Base-by-base conservation (phyloP, 2,113 vertebrate genomes). In the Anser cygnoides region DNA sequence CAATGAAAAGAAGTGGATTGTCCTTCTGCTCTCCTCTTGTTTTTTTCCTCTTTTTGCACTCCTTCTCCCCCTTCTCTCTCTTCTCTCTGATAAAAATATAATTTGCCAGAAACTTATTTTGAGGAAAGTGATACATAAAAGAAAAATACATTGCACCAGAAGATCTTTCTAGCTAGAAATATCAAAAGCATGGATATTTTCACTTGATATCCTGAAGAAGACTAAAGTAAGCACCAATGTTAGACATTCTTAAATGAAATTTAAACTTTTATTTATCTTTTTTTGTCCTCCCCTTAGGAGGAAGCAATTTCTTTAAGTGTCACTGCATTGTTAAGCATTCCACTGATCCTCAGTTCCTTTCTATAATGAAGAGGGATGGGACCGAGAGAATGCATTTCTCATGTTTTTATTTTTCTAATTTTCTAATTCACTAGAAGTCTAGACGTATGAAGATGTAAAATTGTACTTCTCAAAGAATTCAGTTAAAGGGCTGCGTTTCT, bases 311-410 rank as follows among this genome's bases (percentile, higher is more conserved):
- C 70, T 62, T 41, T 78, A 77, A 91, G 43, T 74, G 44, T 66
- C 86, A 76, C 84, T 86, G 7, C 29, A 87, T 87, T 74, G 54
- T 90, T 90, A 96, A 50, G 20, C 20, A 93, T 84, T 91, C 19
- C 41, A 68, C 13, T 50, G 57, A 76, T 88, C 39, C 54, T 6
- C 16, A 21, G 33, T 50, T 78, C 29, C 23, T 71, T 49, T 84
- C 65, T 86, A 26, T 59, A 66, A 75, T 50, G 50, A 90, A 92
- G 66, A 80, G 5, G 65, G 78, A 46, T 43, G 79, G 46, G 11
- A 65, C 15, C 62, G 70, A 72, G n/a, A 61, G 11, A 91, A 83
- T 54, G 61, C 3, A 20, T 89, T 89, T 65, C 94, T 75, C 43
- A 49, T 2, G 0, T 62, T 80, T 95, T 10, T 33, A 22, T n/a